Conservation (phyloP, 2,797 vertebrate genomes). For the Sebastes aleutianus region DNA sequence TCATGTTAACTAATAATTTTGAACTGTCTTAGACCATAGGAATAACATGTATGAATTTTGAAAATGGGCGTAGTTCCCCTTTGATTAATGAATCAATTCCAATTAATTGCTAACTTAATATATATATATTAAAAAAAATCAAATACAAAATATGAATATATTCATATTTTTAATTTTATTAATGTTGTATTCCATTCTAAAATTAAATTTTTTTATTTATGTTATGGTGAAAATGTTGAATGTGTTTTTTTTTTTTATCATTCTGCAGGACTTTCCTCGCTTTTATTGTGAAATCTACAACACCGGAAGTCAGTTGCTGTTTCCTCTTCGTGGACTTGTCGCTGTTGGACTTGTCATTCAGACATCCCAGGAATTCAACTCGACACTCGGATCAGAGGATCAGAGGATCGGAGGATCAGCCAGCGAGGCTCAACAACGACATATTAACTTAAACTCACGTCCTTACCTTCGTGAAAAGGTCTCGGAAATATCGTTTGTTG, state of each 20-base stretch:
- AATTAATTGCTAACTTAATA: no score
- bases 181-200: no score
- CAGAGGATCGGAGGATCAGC: neutral
- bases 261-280: neutral
- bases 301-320: slow-evolving; percentile 3
- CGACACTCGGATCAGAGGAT: slow-evolving; percentile 11
- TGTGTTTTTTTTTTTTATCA: neutral
- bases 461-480: neutral
- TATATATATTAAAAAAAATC: no score
- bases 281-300: slow-evolving; percentile 45
- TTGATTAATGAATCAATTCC: no score
- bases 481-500: neutral
- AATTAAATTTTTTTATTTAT: no score
- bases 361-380: slow-evolving; percentile 79
- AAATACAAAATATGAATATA: no score
- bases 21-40: no score
- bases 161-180: no score
- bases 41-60: no score
- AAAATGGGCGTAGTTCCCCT: no score
- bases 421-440: slow-evolving; percentile 40
- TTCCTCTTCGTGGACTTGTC: slow-evolving; percentile 1
- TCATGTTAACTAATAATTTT: no score
- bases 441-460: neutral
- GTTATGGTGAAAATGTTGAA: no score
- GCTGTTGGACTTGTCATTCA: slow-evolving; percentile 76